Evolutionary conservation across 2,113 vertebrate species (phyloP).

Genomic region (Etia nguti): DNA sequence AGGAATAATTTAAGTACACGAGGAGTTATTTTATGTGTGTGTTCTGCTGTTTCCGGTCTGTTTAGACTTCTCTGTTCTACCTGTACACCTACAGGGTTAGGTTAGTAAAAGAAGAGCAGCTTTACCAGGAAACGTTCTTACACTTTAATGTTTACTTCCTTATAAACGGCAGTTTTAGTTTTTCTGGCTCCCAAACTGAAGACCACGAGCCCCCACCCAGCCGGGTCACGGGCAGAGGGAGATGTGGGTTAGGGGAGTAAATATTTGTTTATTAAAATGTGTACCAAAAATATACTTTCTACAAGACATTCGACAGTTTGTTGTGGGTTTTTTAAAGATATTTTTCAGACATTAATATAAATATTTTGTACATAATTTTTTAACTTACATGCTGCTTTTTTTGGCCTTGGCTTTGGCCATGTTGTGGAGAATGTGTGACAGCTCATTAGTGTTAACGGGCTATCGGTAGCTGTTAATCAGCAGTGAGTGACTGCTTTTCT

Average conservation of each 20-base stretch:
- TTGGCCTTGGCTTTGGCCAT: background rate
- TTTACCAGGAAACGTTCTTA: background rate
- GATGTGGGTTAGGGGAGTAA: background rate
- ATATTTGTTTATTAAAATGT: background rate
- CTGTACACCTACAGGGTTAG: background rate
- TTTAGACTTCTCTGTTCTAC: background rate
- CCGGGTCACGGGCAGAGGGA: background rate
- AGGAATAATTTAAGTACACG: background rate
- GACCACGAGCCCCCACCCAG: background rate
- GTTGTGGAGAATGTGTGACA: background rate
- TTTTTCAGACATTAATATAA: background rate
- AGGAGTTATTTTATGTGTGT: background rate
- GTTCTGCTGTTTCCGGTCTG: background rate
- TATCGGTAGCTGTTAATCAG: background rate
- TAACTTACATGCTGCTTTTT: background rate
- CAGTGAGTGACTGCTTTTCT: background rate
- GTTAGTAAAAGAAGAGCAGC: background rate
- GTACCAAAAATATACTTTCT: background rate
- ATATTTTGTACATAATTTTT: background rate
- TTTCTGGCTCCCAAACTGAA: background rate
- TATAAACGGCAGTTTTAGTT: background rate
- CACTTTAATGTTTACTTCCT: background rate
- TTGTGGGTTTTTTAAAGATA: fast-evolving
- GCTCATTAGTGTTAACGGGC: background rate
- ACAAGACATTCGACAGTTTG: background rate